phyloP scores from a whole-genome alignment of 53 echinoderm and acorn worm species.

The Holothuria scabra region DNA sequence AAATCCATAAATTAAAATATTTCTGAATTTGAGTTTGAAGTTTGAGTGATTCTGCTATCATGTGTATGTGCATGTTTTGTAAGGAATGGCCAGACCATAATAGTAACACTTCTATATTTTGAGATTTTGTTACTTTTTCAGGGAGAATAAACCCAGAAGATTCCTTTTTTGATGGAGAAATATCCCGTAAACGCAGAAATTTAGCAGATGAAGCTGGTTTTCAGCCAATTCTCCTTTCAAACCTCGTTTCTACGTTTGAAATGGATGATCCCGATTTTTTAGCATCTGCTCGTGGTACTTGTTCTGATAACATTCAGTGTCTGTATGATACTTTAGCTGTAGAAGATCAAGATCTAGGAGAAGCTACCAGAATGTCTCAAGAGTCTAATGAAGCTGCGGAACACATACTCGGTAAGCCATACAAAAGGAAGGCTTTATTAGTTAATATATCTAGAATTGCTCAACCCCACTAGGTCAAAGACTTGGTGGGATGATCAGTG shows the following conservation, averaged over 20 bases:
- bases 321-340: conserved; percentile 80
- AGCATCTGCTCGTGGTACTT: conserved; percentile 47
- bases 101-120: no score
- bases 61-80: no score
- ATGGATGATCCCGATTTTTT: conserved; percentile 60
- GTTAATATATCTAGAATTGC: no score
- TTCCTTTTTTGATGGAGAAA: conserved; percentile 62
- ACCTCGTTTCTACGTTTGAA: conserved; percentile 60
- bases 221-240: conserved; percentile 71
- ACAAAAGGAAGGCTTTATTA: no score
- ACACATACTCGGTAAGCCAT: conserved; percentile 46
- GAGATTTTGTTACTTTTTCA: conserved; percentile 7
- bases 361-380: conserved; percentile 45
- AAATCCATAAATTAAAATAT: no score
- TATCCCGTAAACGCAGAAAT: background rate
- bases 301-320: conserved; percentile 69
- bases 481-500: no score
- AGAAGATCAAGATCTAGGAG: conserved; percentile 43
- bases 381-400: conserved; percentile 48
- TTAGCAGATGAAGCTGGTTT: conserved; percentile 65
- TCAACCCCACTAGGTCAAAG: no score
- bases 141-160: conserved; percentile 70
- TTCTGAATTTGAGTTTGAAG: no score
- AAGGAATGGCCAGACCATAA: no score
- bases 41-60: no score